Percentiles rank a stretch among this genome's conserved stretches.
Conservation (phyloP, 1,140 invertebrate species). For the Caenorhabditis brenneri region DNA sequence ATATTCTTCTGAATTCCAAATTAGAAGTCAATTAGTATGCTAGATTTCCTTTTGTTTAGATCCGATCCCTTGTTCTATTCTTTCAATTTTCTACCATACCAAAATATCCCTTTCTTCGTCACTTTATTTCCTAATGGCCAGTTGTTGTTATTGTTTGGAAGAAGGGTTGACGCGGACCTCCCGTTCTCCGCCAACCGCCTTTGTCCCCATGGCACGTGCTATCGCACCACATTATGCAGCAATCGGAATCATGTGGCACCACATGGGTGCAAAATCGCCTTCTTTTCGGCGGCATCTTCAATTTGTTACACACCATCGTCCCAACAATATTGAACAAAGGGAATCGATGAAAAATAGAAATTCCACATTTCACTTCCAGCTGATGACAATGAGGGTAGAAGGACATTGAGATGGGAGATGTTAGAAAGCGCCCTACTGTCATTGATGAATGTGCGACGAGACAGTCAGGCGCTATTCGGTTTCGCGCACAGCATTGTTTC, state of each 20-base stretch:
- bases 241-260: slow-evolving; percentile 26
- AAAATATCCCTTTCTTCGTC: neutral
- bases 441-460: neutral
- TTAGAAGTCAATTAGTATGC: neutral
- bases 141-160: slow-evolving; percentile 1
- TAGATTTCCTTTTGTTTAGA: neutral
- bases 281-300: neutral
- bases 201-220: neutral
- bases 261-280: neutral
- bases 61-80: neutral
- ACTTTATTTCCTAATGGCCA: slow-evolving; percentile 1
- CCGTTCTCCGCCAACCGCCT: neutral
- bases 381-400: neutral
- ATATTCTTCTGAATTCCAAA: neutral
- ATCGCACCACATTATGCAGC: neutral
- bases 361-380: neutral
- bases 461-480: neutral
- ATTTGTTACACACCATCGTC: neutral
- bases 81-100: neutral
- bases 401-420: neutral
- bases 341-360: neutral
- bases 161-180: neutral
- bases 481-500: neutral
- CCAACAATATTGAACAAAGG: slow-evolving; percentile 10
- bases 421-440: neutral